Conservation (phyloP, 2,113 vertebrate genomes). For the Mustelus asterias region DNA sequence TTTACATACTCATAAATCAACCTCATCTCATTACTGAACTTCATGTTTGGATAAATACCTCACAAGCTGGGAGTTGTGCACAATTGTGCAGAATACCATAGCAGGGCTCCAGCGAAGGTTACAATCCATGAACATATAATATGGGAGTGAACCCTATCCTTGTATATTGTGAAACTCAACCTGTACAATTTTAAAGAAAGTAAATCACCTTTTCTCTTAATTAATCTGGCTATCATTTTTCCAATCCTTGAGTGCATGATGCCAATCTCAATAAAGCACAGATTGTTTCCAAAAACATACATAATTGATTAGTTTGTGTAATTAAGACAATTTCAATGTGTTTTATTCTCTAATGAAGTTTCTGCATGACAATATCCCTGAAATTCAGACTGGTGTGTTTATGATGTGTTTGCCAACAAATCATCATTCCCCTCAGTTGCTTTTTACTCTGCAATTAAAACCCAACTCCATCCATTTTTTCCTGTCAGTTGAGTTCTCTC, state of each 20-base stretch:
- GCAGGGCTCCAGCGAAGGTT: background rate
- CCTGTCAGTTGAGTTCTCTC: background rate
- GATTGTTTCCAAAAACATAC: background rate
- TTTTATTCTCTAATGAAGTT: background rate
- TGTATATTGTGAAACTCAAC: background rate
- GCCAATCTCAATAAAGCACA: background rate
- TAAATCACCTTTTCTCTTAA: background rate
- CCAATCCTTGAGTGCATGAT: background rate
- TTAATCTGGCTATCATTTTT: background rate
- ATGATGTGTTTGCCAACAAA: conserved; percentile 11
- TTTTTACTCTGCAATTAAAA: background rate
- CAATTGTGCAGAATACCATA: background rate
- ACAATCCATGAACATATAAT: background rate
- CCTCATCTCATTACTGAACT: background rate
- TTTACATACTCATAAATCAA: background rate
- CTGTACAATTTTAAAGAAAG: background rate
- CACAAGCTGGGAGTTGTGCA: background rate
- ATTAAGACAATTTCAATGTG: conserved; percentile 32
- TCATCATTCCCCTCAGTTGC: background rate
- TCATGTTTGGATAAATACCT: conserved; percentile 14
- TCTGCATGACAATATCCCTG: background rate
- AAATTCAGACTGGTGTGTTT: no score
- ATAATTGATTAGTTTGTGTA: conserved; percentile 5
- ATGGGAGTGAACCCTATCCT: background rate
- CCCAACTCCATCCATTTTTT: background rate